Conservation (phyloP, 1,140 invertebrate species). For the Mamestra configurata region DNA sequence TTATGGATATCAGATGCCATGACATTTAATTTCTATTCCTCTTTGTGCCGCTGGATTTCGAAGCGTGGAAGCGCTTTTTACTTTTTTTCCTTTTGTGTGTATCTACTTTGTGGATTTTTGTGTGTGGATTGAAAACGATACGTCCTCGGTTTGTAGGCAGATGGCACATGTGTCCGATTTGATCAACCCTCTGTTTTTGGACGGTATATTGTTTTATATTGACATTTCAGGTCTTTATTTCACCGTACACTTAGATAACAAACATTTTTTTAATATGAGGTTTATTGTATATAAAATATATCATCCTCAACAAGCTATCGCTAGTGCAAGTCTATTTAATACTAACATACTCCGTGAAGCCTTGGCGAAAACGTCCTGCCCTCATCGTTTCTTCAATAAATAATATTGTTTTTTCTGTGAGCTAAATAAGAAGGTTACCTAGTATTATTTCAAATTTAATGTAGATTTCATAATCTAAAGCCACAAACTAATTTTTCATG, state of each 20-base stretch:
- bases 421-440: too few relatives aligned
- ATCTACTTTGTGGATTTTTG: constrained; percentile 7
- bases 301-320: too few relatives aligned
- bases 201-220: not conserved
- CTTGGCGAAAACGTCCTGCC: too few relatives aligned
- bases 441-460: too few relatives aligned
- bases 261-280: too few relatives aligned
- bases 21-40: constrained; percentile 78
- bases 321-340: too few relatives aligned
- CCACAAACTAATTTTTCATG: too few relatives aligned
- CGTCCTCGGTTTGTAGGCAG: constrained; percentile 55
- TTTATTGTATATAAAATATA: too few relatives aligned
- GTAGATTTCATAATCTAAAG: too few relatives aligned
- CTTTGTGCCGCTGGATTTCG: constrained; percentile 66
- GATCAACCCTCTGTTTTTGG: constrained; percentile 60
- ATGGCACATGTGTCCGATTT: constrained; percentile 62
- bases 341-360: too few relatives aligned
- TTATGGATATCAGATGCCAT: constrained; percentile 60
- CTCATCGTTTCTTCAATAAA: too few relatives aligned
- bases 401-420: too few relatives aligned
- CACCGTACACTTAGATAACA: not conserved
- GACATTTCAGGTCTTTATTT: not conserved
- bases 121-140: constrained; percentile 64
- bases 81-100: constrained; percentile 58
- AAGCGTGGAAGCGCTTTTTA: constrained; percentile 63